phyloP scores from a whole-genome alignment of 2,113 vertebrate genomes.

The Phasianus colchicus region DNA sequence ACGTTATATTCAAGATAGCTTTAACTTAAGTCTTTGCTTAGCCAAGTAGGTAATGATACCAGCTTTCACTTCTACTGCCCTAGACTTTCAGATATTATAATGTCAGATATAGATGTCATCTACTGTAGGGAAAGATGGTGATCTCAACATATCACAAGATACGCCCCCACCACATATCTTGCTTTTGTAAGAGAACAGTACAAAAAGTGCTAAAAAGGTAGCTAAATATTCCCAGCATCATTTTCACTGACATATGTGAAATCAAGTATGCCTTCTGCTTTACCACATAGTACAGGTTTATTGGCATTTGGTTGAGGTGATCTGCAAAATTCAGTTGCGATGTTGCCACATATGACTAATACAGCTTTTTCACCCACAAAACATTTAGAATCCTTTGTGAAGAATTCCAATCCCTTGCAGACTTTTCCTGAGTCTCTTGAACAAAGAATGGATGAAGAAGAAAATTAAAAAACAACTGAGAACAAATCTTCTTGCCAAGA shows the following conservation, averaged over 20 bases:
- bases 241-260: constrained; percentile 9
- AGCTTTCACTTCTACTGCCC: neutral
- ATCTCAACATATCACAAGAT: neutral
- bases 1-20: neutral
- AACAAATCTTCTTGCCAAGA: constrained; percentile 14
- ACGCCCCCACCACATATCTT: neutral
- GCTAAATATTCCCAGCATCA: neutral
- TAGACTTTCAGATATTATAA: neutral
- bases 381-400: neutral
- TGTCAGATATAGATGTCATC: neutral
- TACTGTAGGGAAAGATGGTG: neutral
- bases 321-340: neutral
- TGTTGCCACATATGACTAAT: constrained; percentile 22
- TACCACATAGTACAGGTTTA: neutral
- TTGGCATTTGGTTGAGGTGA: neutral
- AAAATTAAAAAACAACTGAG: constrained; percentile 1
- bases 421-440: neutral
- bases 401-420: neutral
- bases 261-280: constrained; percentile 11
- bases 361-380: neutral
- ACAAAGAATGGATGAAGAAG: neutral
- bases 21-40: neutral
- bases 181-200: neutral
- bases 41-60: neutral
- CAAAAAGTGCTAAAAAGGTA: neutral